Percentiles rank a stretch among this genome's conserved stretches.
Evolutionary conservation across 2,888 invertebrate genomes (phyloP).

Genomic region (Volucella inflata): DNA sequence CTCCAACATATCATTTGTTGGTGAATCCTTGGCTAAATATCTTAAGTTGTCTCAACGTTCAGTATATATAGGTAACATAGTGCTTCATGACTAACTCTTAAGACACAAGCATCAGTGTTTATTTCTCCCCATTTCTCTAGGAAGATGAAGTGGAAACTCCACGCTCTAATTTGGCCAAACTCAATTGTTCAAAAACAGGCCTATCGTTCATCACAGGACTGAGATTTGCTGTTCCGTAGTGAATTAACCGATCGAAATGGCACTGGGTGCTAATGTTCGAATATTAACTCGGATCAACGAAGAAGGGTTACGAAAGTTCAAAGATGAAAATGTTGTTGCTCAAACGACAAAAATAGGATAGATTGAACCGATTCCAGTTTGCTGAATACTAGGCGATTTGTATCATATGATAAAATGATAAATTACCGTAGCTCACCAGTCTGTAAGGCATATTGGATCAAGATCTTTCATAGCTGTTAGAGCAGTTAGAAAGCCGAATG

Average conservation of each 20-base stretch:
- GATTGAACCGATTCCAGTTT: not conserved
- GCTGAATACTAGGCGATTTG: not conserved
- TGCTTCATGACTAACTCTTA: too few relatives aligned
- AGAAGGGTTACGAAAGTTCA: too few relatives aligned
- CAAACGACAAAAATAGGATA: not conserved
- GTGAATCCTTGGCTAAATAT: not conserved
- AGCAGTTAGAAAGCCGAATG: not conserved
- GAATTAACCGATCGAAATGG: too few relatives aligned
- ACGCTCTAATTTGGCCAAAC: not conserved
- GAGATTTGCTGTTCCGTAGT: not conserved
- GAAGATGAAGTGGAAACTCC: not conserved
- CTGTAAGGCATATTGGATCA: not conserved
- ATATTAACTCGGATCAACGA: not conserved
- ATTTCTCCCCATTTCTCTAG: not conserved
- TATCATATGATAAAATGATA: not conserved
- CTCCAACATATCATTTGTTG: too few relatives aligned
- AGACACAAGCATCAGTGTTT: too few relatives aligned
- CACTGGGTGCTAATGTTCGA: not conserved
- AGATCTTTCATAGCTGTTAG: not conserved
- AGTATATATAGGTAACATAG: not conserved
- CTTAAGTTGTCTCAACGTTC: not conserved
- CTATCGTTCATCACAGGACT: not conserved
- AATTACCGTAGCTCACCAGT: not conserved
- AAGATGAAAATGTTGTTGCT: too few relatives aligned
- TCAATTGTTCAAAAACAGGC: not conserved